Conservation (phyloP, 1,140 invertebrate genomes). For the Caenorhabditis tropicalis region DNA sequence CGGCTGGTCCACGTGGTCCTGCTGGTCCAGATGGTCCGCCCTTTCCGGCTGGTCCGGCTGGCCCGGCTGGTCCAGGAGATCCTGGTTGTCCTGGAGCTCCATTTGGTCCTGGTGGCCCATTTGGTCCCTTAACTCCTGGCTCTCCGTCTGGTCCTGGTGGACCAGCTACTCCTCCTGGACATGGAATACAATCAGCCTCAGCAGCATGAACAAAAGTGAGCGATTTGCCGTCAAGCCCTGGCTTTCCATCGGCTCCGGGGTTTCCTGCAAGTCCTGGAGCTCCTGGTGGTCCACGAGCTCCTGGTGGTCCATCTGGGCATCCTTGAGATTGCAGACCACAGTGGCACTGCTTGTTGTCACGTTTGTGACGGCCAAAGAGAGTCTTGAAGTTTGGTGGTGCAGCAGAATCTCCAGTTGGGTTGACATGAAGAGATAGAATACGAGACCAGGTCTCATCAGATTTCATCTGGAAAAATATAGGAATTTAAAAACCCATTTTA, state of each 20-base stretch:
- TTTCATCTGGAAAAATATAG: not conserved
- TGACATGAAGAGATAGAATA: conserved; percentile 19
- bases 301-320: conserved; percentile 50
- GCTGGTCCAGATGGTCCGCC: conserved; percentile 41
- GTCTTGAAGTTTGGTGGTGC: conserved; percentile 41
- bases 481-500: no score
- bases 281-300: conserved; percentile 50
- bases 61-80: conserved; percentile 42
- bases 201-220: not conserved
- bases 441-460: conserved; percentile 32
- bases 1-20: conserved; percentile 29
- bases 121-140: conserved; percentile 40
- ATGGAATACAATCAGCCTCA: conserved; percentile 23
- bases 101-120: conserved; percentile 51
- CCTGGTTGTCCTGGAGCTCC: conserved; percentile 50
- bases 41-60: conserved; percentile 43
- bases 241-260: conserved; percentile 31
- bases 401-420: conserved; percentile 29
- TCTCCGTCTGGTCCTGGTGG: conserved; percentile 46
- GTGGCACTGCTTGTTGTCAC: conserved; percentile 19
- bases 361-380: conserved; percentile 40
- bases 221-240: conserved; percentile 1
- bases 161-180: conserved; percentile 46
- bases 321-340: conserved; percentile 35
- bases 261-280: not conserved